Evolutionary conservation across 2,113 vertebrate genomes (phyloP).

Genomic region (Trichomycterus rosablanca): DNA sequence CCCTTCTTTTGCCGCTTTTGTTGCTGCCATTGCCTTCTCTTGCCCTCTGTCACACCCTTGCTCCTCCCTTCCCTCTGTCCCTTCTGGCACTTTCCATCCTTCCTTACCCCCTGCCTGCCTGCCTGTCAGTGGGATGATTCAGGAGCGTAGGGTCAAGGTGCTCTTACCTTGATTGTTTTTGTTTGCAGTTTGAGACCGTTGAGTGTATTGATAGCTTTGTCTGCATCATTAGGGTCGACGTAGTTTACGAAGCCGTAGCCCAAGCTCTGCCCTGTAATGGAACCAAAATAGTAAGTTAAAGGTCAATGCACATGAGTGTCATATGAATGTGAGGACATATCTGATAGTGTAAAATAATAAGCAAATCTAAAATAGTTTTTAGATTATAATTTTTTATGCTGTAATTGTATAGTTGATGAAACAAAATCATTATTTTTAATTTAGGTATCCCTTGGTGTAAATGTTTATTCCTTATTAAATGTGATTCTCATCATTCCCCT

Average conservation of each 20-base stretch:
- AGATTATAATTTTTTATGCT: no score
- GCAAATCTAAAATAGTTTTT: no score
- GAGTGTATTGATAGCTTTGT: conserved; percentile 94
- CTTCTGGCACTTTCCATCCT: conserved; percentile 46
- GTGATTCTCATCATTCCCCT: no score
- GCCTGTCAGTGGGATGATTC: conserved; percentile 1
- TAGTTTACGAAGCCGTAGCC: conserved; percentile 97
- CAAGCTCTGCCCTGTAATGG: conserved; percentile 83
- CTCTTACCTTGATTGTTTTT: conserved; percentile 93
- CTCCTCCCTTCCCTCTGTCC: conserved; percentile 57
- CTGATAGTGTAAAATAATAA: no score
- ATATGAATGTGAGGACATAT: background rate
- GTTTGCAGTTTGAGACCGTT: conserved; percentile 95
- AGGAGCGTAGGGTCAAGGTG: background rate
- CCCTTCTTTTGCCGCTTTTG: conserved; percentile 52
- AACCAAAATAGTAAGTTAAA: conserved; percentile 5
- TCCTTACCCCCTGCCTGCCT: conserved; percentile 1
- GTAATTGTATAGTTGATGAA: no score
- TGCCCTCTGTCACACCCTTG: conserved; percentile 54
- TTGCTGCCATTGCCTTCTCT: conserved; percentile 49
- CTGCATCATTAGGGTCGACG: conserved; percentile 89
- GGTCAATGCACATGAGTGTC: background rate
- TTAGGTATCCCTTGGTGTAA: no score
- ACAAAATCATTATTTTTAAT: no score
- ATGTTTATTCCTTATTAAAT: no score